phyloP scores from a whole-genome alignment of 2,113 vertebrate species.

The Chlorodrepanis virens region DNA sequence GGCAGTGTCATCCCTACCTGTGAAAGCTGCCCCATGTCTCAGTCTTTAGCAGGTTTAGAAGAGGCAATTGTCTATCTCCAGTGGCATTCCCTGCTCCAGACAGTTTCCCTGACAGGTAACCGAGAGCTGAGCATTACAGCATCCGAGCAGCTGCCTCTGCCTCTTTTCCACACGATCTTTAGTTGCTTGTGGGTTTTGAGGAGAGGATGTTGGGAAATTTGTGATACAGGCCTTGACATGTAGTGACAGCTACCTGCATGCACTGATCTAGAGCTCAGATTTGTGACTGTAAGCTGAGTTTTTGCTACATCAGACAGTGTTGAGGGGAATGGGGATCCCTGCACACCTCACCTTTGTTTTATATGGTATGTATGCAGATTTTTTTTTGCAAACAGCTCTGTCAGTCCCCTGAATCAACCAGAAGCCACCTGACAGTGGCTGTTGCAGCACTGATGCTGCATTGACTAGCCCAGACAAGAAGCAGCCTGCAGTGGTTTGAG shows the following conservation, averaged over 20 bases:
- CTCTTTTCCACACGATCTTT: neutral
- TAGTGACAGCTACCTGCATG: neutral
- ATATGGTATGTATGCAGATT: neutral
- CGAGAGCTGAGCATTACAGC: neutral
- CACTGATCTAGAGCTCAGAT: neutral
- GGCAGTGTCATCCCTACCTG: neutral
- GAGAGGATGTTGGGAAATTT: neutral
- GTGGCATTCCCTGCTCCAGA: neutral
- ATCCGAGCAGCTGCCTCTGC: neutral
- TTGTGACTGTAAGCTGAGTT: neutral
- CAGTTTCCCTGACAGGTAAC: neutral
- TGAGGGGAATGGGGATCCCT: neutral
- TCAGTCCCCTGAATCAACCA: neutral
- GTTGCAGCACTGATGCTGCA: neutral
- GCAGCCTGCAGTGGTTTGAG: neutral
- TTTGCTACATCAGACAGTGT: neutral
- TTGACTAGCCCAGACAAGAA: neutral
- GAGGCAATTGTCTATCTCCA: neutral
- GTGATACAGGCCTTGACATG: neutral
- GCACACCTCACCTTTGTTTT: neutral
- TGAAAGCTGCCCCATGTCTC: neutral
- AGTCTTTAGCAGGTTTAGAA: neutral
- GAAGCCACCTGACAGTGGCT: neutral
- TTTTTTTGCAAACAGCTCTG: neutral
- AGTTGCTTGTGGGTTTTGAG: neutral